Percentiles rank a stretch among this genome's conserved stretches.
These are phyloP conservation scores for Tachystola acroxantha DNA, from an alignment of 2,888 invertebrate genomes.

Conservation along the genomic window DNA sequence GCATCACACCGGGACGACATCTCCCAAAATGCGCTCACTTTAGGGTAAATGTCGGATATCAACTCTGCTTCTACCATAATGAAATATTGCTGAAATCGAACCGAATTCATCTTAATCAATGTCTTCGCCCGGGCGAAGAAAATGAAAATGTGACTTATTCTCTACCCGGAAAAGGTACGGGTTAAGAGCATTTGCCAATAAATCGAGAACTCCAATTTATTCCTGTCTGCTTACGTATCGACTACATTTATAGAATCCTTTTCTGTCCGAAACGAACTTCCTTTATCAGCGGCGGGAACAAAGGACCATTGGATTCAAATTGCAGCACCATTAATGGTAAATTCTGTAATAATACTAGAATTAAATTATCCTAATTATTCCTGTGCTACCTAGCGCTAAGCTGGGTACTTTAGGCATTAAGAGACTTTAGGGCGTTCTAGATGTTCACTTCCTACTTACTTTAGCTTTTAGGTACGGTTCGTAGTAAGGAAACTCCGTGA, in stretches of 20 bases:
- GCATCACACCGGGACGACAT: too few species aligned
- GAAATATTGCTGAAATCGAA: slow-evolving; percentile 18
- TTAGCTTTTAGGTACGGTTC: too few species aligned
- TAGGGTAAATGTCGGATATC: too few species aligned
- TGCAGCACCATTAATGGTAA: slow-evolving; percentile 31
- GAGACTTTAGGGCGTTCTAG: too few species aligned
- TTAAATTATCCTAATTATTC: slow-evolving; percentile 27
- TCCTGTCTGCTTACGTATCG: slow-evolving; percentile 59
- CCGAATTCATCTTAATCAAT: slow-evolving; percentile 7
- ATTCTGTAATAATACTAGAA: slow-evolving; percentile 17
- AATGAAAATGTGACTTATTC: slow-evolving; percentile 44
- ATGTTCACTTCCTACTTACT: too few species aligned
- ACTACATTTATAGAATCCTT: slow-evolving; percentile 53
- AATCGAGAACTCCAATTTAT: slow-evolving; percentile 68
- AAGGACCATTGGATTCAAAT: slow-evolving; percentile 60
- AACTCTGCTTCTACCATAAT: too few species aligned
- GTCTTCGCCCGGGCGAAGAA: slow-evolving; percentile 25
- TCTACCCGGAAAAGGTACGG: slow-evolving; percentile 40
- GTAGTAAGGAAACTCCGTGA: too few species aligned
- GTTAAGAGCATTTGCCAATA: slow-evolving; percentile 73
- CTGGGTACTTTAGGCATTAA: not conserved
- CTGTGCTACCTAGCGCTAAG: not conserved
- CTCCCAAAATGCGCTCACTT: too few species aligned
- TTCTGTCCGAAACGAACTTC: slow-evolving; percentile 48
- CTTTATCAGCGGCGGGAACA: slow-evolving; percentile 54